Evolutionary conservation across 2,888 invertebrate species (phyloP), one percentile per base, ranked within the genome.

Genomic region (Vesta saturnalis): DNA sequence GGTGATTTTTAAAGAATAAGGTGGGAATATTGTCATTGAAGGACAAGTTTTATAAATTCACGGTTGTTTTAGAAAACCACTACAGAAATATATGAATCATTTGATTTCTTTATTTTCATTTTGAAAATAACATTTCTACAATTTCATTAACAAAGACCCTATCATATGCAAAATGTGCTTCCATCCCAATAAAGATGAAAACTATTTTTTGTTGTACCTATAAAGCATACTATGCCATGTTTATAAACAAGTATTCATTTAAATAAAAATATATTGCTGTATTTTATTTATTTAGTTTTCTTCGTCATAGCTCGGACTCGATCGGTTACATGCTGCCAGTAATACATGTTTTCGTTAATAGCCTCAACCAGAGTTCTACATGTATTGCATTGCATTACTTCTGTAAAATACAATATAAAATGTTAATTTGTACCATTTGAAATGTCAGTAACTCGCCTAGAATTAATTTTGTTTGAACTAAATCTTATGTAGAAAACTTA

Each of bases 131-230:
- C 2, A 43, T 43, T 8, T n/a, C 14, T n/a, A 43, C 3, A 43
- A 14, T 43, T 43, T 43, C 43, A 8, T 43, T 43, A 14, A 43
- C 2, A 43, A 43, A n/a, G 43, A 43, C 43, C 43, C 61, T 54
- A 23, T 52, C 8, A n/a, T 61, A 16, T 61, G 61, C 18, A 61
- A 61, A 61, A 56, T 61, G 61, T 61, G 54, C 23, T 61, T 52
- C 35, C 54, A 54, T 49, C 61, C 61, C 12, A 14, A 61, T 21
- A 23, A 23, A 23, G 16, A 21, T 15, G 49, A 30, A 54, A 54
- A 52, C 18, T 12, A 23, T 14, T 61, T 21, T 22, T 61, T 61
- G 61, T 61, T 10, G 54, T 61, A 52, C 61, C 61, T 30, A 61
- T 61, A 35, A 59, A 46, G 12, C 59, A 59, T 35, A 46, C 59